Evolutionary conservation across 2,797 vertebrate genomes (phyloP).

Genomic region (Phoeniculus purpureus): DNA sequence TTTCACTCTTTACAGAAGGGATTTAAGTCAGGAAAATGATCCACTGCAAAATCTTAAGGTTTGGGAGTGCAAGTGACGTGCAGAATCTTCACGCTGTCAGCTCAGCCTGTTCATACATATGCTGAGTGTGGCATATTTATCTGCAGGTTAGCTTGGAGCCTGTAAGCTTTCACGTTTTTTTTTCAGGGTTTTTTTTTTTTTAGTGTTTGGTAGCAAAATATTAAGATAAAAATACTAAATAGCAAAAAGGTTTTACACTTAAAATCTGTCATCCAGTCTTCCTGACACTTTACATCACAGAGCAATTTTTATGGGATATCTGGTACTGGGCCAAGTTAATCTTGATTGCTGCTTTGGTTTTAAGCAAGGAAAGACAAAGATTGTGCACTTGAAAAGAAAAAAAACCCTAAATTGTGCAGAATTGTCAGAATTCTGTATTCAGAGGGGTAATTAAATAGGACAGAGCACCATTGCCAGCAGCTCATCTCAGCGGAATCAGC

Average conservation of each 20-base stretch:
- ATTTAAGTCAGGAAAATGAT: background rate
- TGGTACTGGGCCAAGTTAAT: background rate
- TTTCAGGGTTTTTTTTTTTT: background rate
- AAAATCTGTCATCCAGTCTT: slow-evolving; percentile 24
- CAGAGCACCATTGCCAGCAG: background rate
- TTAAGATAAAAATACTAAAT: slow-evolving; percentile 42
- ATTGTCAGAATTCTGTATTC: background rate
- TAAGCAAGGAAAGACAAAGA: background rate
- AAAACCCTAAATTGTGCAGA: background rate
- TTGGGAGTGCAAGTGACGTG: slow-evolving; percentile 14
- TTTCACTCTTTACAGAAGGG: background rate
- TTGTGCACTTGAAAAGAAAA: slow-evolving; percentile 4
- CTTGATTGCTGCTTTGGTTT: slow-evolving; percentile 33
- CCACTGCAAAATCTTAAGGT: background rate
- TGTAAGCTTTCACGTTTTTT: background rate
- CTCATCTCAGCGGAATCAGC: background rate
- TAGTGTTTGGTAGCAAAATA: background rate
- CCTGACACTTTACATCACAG: background rate
- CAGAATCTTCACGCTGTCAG: slow-evolving; percentile 42
- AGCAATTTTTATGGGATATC: background rate
- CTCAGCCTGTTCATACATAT: slow-evolving; percentile 46
- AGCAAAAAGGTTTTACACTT: slow-evolving; percentile 13
- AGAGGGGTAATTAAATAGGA: background rate
- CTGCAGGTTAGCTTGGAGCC: slow-evolving; percentile 36
- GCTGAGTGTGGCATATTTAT: slow-evolving; percentile 44